Conservation (phyloP, 2,888 invertebrate species). For the Heliconius ethilla region DNA sequence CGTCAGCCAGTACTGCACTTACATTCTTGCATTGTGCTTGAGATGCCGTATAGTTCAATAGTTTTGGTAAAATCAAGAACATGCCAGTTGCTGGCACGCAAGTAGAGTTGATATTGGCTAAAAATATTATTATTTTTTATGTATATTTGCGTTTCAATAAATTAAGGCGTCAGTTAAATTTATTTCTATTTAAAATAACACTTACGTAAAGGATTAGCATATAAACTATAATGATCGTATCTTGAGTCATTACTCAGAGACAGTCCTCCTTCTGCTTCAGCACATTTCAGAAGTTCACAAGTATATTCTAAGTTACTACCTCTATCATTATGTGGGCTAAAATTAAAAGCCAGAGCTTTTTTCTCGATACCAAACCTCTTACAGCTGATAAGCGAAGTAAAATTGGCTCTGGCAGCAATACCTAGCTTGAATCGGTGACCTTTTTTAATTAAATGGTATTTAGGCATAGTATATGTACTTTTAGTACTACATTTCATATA, state of each 20-base stretch:
- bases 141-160: constrained; percentile 2
- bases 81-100: constrained; percentile 86
- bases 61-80: constrained; percentile 78
- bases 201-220: constrained; percentile 82
- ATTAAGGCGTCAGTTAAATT: neutral
- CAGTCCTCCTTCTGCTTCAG: constrained; percentile 83
- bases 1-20: constrained; percentile 84
- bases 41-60: constrained; percentile 82
- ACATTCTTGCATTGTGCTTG: constrained; percentile 78
- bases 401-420: constrained; percentile 67
- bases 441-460: constrained; percentile 69
- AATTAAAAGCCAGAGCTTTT: constrained; percentile 87
- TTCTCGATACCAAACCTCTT: constrained; percentile 80
- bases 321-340: constrained; percentile 64
- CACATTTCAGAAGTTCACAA: constrained; percentile 87
- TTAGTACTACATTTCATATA: constrained; percentile 56
- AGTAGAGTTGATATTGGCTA: constrained; percentile 78
- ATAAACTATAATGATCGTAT: constrained; percentile 88
- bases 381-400: constrained; percentile 78
- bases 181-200: constrained; percentile 37
- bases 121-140: neutral
- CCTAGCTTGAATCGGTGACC: constrained; percentile 69
- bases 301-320: constrained; percentile 63
- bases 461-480: constrained; percentile 51
- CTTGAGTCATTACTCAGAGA: constrained; percentile 82